A percentile compares a stretch with the other conserved stretches of the same genome.
Conservation (phyloP, 53 echinoderm and acorn worm species). For the Astropecten irregularis region DNA sequence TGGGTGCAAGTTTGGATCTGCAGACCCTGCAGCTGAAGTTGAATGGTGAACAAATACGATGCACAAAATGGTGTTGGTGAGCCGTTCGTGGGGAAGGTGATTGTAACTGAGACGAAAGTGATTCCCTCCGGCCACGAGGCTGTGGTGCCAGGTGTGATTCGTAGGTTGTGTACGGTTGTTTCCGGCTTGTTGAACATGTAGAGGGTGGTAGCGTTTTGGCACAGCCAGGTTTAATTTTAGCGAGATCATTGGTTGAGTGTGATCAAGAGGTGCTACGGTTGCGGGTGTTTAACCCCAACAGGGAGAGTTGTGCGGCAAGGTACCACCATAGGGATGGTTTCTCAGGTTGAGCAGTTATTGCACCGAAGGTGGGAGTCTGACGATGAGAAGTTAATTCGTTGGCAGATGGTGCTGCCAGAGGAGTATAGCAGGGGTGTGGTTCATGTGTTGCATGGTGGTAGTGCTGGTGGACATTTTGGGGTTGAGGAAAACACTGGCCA, state of each 20-base stretch:
- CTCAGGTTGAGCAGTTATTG: slow-evolving; percentile 16
- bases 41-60: slow-evolving; percentile 25
- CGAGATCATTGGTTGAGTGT: slow-evolving; percentile 23
- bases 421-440: background rate
- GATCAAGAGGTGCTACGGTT: background rate
- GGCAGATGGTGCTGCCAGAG: background rate
- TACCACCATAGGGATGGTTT: slow-evolving; percentile 9
- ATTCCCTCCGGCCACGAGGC: slow-evolving; percentile 48
- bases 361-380: slow-evolving; percentile 35
- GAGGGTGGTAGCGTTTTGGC: background rate
- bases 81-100: slow-evolving; percentile 13
- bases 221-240: background rate
- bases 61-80: background rate
- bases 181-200: slow-evolving; percentile 13
- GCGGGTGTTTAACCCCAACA: slow-evolving; percentile 33
- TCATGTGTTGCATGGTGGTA: slow-evolving; percentile 12
- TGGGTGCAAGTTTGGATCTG: slow-evolving; percentile 16
- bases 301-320: slow-evolving; percentile 25
- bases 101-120: background rate
- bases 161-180: background rate
- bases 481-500: slow-evolving; percentile 19
- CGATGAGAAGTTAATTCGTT: background rate
- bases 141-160: background rate
- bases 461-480: slow-evolving; percentile 31
- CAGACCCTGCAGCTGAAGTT: background rate